Evolutionary conservation across 2,113 vertebrate genomes (phyloP).

Genomic region (Peromyscus polionotus): DNA sequence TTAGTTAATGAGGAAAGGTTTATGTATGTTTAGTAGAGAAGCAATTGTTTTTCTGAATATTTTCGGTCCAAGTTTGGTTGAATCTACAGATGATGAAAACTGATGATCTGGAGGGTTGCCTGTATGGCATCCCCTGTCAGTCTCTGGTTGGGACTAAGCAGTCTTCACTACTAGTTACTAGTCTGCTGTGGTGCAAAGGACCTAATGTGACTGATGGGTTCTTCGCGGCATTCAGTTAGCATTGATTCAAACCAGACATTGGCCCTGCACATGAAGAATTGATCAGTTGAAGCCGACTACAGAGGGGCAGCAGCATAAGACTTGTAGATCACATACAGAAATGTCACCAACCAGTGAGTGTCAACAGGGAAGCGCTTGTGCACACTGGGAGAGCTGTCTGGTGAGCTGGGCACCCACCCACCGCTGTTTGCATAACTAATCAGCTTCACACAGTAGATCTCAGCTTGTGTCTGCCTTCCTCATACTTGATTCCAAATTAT

Average conservation of each 20-base stretch:
- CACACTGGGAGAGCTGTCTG: not conserved
- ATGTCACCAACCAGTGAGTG: not conserved
- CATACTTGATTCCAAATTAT: constrained; percentile 67
- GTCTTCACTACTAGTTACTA: not conserved
- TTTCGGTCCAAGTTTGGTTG: not conserved
- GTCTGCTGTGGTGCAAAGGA: not conserved
- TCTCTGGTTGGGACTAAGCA: not conserved
- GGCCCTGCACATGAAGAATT: not conserved
- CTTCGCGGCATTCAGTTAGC: not conserved
- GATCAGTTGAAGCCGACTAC: not conserved
- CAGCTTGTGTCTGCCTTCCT: constrained; percentile 41
- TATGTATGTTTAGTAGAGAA: not conserved
- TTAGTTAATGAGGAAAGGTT: not conserved
- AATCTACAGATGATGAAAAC: not conserved
- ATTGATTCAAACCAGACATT: not conserved
- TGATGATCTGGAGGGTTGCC: no score
- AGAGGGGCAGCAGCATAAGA: not conserved
- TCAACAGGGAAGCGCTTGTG: not conserved
- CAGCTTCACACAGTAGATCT: constrained; percentile 23
- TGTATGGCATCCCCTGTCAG: not conserved
- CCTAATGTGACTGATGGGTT: not conserved
- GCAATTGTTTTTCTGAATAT: not conserved
- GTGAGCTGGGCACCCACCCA: not conserved
- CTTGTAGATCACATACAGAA: not conserved
- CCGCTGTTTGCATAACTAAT: constrained; percentile 53